Evolutionary conservation across 2,888 invertebrate genomes (phyloP).

Genomic region (Pristionchus exspectatus): DNA sequence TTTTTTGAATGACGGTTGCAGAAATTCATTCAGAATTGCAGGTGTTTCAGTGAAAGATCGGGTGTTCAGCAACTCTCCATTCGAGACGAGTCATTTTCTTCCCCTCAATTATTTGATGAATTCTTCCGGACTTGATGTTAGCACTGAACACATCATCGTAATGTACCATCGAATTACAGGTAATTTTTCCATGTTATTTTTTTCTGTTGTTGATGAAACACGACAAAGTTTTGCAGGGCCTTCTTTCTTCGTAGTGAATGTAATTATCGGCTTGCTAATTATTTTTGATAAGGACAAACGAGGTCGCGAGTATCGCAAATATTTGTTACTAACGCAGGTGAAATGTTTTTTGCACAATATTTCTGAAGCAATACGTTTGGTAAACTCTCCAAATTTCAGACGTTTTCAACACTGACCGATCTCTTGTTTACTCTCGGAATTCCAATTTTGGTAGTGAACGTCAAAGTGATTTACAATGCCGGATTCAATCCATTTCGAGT

Average conservation of each 20-base stretch:
- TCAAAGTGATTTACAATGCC: not conserved
- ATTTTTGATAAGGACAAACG: not conserved
- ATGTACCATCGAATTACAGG: not conserved
- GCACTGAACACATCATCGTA: not conserved
- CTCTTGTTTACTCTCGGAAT: not conserved
- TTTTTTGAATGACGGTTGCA: too few relatives aligned
- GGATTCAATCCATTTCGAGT: constrained; percentile 1
- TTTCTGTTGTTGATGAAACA: not conserved
- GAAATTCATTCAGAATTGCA: too few relatives aligned
- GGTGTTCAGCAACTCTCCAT: too few relatives aligned
- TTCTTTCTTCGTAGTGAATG: not conserved
- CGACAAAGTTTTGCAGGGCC: not conserved
- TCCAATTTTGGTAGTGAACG: constrained; percentile 3
- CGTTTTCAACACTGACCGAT: not conserved
- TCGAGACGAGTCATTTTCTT: not conserved
- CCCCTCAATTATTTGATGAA: not conserved
- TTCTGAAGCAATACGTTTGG: too few relatives aligned
- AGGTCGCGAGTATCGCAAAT: not conserved
- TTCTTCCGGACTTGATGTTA: not conserved
- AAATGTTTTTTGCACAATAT: not conserved
- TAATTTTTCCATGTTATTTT: not conserved
- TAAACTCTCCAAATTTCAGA: not conserved
- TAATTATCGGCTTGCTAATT: not conserved
- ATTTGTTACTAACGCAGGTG: not conserved
- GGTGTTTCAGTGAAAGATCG: too few relatives aligned